Evolutionary conservation across 2,888 invertebrate species (phyloP).

Genomic region (Drosophila subsilvestris): DNA sequence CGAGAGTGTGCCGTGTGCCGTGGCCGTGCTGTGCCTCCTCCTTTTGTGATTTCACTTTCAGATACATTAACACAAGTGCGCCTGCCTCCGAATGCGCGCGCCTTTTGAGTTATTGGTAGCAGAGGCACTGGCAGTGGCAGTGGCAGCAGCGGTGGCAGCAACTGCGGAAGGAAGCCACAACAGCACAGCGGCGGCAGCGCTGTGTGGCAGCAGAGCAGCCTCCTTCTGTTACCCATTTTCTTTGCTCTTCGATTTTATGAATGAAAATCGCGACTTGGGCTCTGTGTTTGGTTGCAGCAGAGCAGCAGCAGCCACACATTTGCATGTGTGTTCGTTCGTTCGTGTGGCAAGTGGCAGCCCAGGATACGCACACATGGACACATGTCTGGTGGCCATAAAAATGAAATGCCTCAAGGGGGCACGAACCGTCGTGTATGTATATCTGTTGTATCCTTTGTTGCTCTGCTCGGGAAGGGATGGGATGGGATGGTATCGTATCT

Average conservation of each 20-base stretch:
- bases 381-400: conserved; percentile 61
- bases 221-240: conserved; percentile 67
- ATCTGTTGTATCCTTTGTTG: conserved; percentile 60
- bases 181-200: conserved; percentile 16
- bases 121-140: conserved; percentile 40
- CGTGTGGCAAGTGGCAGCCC: conserved; percentile 9
- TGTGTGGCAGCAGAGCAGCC: conserved; percentile 9
- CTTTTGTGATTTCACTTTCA: conserved; percentile 75
- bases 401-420: conserved; percentile 63
- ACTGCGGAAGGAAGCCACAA: conserved; percentile 9
- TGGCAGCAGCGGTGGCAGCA: conserved; percentile 21
- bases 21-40: conserved; percentile 52
- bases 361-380: conserved; percentile 44
- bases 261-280: conserved; percentile 75
- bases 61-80: conserved; percentile 75
- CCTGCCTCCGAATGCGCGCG: conserved; percentile 63
- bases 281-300: conserved; percentile 53
- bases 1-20: conserved; percentile 48
- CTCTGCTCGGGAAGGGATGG: conserved; percentile 1
- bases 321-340: conserved; percentile 60
- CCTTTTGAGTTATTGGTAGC: conserved; percentile 78
- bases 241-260: conserved; percentile 79
- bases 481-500: conserved; percentile 27
- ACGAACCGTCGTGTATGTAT: conserved; percentile 48
- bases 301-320: conserved; percentile 60